Evolutionary conservation across 2,113 vertebrate genomes (phyloP).

Genomic region (Anarrhichthys ocellatus): DNA sequence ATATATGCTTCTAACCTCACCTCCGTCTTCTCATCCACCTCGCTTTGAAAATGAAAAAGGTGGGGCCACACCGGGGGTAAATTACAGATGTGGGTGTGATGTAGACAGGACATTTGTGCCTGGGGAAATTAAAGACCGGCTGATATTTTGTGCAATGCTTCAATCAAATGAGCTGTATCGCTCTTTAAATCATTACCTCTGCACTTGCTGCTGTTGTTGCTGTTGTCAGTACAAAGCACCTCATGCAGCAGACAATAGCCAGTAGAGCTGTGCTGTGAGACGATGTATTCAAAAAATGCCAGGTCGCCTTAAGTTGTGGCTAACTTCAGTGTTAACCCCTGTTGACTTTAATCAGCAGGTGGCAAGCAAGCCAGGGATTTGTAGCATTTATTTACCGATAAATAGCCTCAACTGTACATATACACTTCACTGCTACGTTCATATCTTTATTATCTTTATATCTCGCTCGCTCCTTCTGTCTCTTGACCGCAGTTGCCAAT

Average conservation of each 20-base stretch:
- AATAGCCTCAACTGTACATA: neutral
- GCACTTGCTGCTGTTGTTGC: neutral
- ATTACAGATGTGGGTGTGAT: neutral
- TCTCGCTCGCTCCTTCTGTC: too few relatives aligned
- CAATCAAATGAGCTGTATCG: slow-evolving; percentile 26
- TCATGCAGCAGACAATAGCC: neutral
- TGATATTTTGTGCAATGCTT: slow-evolving; percentile 6
- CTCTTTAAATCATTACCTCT: slow-evolving; percentile 13
- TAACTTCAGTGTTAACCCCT: too few relatives aligned
- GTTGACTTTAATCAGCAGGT: too few relatives aligned
- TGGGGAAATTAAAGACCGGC: slow-evolving; percentile 32
- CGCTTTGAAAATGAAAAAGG: slow-evolving; percentile 12
- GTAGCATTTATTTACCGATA: too few relatives aligned
- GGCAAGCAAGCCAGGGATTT: too few relatives aligned
- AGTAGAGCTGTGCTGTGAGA: neutral
- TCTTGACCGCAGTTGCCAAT: too few relatives aligned
- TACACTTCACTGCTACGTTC: too few relatives aligned
- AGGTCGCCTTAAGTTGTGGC: too few relatives aligned
- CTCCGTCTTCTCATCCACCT: neutral
- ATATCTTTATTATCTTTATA: too few relatives aligned
- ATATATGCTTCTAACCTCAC: slow-evolving; percentile 30
- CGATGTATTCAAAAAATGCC: too few relatives aligned
- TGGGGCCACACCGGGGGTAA: neutral
- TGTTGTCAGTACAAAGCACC: slow-evolving; percentile 1
- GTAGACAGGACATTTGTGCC: neutral